Percentiles rank a stretch among this genome's conserved stretches.
Evolutionary conservation across 92 coral and sea anemone genomes (phyloP).

Genomic region (Plumapathes pennacea): DNA sequence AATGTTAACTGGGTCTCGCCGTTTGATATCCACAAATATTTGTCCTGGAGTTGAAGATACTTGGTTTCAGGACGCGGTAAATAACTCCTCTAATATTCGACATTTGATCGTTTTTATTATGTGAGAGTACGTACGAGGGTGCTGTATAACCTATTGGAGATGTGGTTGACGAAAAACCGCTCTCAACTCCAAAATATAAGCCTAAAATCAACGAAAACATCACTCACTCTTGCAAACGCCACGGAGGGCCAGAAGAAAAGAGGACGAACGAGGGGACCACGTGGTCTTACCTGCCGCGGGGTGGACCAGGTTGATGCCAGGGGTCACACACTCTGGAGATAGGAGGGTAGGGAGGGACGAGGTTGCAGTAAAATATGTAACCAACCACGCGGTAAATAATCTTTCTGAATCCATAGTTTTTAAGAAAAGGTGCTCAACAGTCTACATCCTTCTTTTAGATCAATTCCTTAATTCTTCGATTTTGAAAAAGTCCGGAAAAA

Average conservation of each 20-base stretch:
- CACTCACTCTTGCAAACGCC: slow-evolving; percentile 96
- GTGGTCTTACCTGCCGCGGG: slow-evolving; percentile 67
- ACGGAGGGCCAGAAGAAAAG: slow-evolving; percentile 94
- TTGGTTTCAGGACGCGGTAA: too few relatives aligned
- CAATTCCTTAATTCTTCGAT: too few relatives aligned
- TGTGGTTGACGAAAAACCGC: not conserved
- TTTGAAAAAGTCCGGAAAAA: too few relatives aligned
- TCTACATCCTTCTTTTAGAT: too few relatives aligned
- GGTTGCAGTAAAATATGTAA: not conserved
- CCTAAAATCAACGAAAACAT: not conserved
- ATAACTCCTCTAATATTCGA: too few relatives aligned
- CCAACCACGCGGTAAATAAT: not conserved
- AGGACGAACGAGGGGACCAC: slow-evolving; percentile 62
- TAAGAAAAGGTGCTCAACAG: too few relatives aligned
- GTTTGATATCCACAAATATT: too few relatives aligned
- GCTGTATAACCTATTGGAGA: too few relatives aligned
- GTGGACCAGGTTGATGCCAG: slow-evolving; percentile 32
- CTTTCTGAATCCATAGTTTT: not conserved
- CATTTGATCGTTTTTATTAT: too few relatives aligned
- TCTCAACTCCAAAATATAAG: not conserved
- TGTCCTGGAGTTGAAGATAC: too few relatives aligned
- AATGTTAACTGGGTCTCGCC: too few relatives aligned
- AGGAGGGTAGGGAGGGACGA: slow-evolving; percentile 13
- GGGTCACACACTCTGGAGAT: not conserved
- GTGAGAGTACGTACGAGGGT: too few relatives aligned